A percentile compares a stretch with the other conserved stretches of the same genome.
These are phyloP conservation scores for Mandrillus leucophaeus DNA, from an alignment of 2,113 vertebrate species.

Conservation along the genomic window DNA sequence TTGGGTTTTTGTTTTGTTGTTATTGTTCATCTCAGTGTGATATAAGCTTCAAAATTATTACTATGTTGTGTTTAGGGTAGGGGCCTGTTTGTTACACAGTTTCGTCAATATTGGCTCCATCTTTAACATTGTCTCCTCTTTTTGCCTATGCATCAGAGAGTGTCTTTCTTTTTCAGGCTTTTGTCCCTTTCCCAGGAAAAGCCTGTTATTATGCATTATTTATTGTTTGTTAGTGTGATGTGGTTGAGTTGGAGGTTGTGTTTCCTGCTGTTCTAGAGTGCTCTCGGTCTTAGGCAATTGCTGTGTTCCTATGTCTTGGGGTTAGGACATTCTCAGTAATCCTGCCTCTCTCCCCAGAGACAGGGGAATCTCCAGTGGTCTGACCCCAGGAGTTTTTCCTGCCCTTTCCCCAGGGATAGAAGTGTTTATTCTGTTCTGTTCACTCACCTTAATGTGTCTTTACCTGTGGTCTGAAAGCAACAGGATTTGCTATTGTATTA, in stretches of 20 bases:
- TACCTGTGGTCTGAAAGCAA: neutral
- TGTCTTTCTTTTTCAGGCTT: neutral
- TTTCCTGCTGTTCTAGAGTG: neutral
- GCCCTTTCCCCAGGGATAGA: neutral
- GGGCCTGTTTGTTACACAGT: neutral
- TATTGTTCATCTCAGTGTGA: neutral
- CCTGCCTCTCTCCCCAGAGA: neutral
- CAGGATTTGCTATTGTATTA: neutral
- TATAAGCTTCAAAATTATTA: neutral
- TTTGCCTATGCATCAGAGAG: neutral
- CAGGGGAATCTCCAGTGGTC: neutral
- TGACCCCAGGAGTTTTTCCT: neutral
- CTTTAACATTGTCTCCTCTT: neutral
- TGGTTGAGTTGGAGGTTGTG: neutral
- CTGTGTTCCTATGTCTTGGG: neutral
- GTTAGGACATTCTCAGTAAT: neutral
- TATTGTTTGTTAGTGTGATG: neutral
- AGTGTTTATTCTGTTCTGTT: neutral
- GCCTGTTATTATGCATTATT: neutral
- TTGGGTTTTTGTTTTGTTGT: neutral
- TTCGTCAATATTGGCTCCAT: neutral
- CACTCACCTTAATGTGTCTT: neutral
- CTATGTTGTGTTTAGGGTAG: neutral
- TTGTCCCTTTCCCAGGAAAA: neutral
- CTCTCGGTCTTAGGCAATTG: neutral